A percentile compares a stretch with the other conserved stretches of the same genome.
These are phyloP conservation scores for Catharus ustulatus DNA, from an alignment of 2,797 vertebrate species.

Conservation along the genomic window DNA sequence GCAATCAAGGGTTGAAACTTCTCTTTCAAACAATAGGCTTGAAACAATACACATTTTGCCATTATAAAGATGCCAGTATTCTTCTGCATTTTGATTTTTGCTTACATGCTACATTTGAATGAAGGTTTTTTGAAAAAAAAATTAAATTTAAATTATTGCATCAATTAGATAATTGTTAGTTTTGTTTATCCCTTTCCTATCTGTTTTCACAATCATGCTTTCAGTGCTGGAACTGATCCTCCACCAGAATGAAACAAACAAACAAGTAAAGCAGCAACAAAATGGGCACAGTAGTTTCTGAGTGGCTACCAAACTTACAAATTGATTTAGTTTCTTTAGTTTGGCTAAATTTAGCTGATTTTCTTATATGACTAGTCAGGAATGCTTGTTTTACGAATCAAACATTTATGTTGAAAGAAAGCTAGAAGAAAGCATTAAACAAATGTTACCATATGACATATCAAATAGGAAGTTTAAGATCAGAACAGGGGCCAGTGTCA, in stretches of 20 bases:
- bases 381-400: slow-evolving; percentile 12
- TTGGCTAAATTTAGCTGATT: not conserved
- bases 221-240: not conserved
- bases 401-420: not conserved
- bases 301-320: not conserved
- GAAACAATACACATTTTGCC: not conserved
- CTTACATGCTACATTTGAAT: not conserved
- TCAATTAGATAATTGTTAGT: not conserved
- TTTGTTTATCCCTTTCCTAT: not conserved
- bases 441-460: not conserved
- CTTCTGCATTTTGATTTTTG: not conserved
- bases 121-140: not conserved
- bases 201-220: not conserved
- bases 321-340: not conserved
- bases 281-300: not conserved
- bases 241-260: not conserved
- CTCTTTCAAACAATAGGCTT: not conserved
- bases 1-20: not conserved
- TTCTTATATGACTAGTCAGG: not conserved
- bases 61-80: not conserved
- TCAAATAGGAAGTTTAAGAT: slow-evolving; percentile 9
- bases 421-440: slow-evolving; percentile 4
- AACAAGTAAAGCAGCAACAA: not conserved
- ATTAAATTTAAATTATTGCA: not conserved
- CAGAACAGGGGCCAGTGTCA: not conserved